Conservation (phyloP, 2,888 invertebrate species). For the Leptopilina drosophilae region DNA sequence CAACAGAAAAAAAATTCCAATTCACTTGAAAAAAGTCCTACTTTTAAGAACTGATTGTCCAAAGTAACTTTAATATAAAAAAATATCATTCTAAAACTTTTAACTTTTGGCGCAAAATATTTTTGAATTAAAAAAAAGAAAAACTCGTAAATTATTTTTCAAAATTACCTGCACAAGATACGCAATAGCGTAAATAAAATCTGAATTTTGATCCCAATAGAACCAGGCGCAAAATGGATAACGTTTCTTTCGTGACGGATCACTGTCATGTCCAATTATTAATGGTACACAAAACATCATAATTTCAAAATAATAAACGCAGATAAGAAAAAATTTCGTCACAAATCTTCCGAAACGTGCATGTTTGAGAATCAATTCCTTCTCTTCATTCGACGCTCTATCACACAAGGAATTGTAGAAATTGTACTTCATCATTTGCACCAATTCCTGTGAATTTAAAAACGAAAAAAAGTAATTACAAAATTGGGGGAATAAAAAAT, state of each 20-base stretch:
- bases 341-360: not conserved
- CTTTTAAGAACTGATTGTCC: no score
- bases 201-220: slow-evolving; percentile 1
- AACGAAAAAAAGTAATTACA: no score
- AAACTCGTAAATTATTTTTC: not conserved
- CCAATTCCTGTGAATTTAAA: not conserved
- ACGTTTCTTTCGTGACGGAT: not conserved
- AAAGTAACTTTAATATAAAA: no score
- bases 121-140: not conserved
- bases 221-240: not conserved
- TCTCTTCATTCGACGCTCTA: not conserved
- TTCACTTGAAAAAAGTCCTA: no score
- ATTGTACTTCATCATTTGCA: not conserved
- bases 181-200: not conserved
- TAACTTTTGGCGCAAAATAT: not conserved
- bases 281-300: not conserved
- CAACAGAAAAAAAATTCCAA: no score
- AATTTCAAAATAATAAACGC: slow-evolving; percentile 2
- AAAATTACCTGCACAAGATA: not conserved
- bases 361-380: not conserved
- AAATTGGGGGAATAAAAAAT: no score
- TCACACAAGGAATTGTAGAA: not conserved
- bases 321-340: not conserved
- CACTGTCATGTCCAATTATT: not conserved
- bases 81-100: no score